Evolutionary conservation across 2,113 vertebrate species (phyloP).

Genomic region (Phainopepla nitens): DNA sequence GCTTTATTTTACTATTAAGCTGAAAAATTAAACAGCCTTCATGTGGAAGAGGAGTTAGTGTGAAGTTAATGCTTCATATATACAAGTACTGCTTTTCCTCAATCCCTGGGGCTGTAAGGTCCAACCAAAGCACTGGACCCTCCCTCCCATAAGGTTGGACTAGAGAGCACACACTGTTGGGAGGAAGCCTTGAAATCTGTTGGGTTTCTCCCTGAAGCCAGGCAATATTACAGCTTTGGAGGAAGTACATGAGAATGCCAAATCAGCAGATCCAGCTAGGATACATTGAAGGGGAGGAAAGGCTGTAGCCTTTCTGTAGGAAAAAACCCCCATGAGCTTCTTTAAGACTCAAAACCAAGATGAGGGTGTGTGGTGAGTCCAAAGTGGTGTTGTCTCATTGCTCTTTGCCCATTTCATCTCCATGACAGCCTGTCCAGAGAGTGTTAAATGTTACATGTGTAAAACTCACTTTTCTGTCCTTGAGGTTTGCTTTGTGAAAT

Average conservation of each 20-base stretch:
- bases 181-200: neutral
- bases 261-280: neutral
- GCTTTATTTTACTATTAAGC: neutral
- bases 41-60: neutral
- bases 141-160: neutral
- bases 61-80: neutral
- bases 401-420: neutral
- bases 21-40: neutral
- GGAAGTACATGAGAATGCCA: neutral
- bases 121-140: too few species aligned
- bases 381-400: neutral
- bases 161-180: neutral
- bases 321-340: accelerated
- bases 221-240: neutral
- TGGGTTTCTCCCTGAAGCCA: neutral
- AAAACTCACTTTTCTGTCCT: neutral
- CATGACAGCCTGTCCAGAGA: neutral
- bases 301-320: neutral
- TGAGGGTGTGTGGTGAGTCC: neutral
- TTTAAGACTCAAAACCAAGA: neutral
- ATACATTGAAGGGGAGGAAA: neutral
- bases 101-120: neutral
- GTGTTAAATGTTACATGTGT: accelerated
- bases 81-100: neutral
- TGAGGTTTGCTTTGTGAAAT: neutral